A percentile compares a stretch with the other conserved stretches of the same genome.
Conservation (phyloP, 2,888 invertebrate species). For the Apamea sordens region DNA sequence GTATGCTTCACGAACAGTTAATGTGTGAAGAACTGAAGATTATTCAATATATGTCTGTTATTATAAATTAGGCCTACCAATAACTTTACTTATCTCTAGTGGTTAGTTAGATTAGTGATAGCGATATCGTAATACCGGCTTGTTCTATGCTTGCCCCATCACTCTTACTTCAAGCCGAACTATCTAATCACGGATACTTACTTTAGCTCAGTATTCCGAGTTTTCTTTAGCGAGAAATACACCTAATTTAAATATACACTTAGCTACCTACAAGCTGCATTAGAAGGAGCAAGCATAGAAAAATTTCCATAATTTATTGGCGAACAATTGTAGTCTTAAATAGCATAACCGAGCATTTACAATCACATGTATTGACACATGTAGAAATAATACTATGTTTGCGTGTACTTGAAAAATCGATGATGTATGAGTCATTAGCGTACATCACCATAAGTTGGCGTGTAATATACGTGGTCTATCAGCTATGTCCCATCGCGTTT, state of each 20-base stretch:
- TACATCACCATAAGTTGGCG: slow-evolving; percentile 1
- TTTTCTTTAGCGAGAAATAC: slow-evolving; percentile 9
- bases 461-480: slow-evolving; percentile 16
- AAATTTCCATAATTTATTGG: slow-evolving; percentile 34
- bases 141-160: background rate
- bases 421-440: slow-evolving; percentile 31
- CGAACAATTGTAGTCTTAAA: slow-evolving; percentile 48
- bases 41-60: background rate
- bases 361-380: slow-evolving; percentile 41
- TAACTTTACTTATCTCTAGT: slow-evolving; percentile 21
- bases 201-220: background rate
- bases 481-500: slow-evolving; percentile 25
- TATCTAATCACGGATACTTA: background rate
- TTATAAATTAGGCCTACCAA: slow-evolving; percentile 9
- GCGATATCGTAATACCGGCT: slow-evolving; percentile 6
- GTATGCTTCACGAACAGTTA: background rate
- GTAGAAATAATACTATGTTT: slow-evolving; percentile 23
- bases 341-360: slow-evolving; percentile 44
- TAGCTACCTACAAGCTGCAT: background rate
- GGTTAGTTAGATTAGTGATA: slow-evolving; percentile 31
- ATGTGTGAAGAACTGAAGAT: background rate
- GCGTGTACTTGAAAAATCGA: slow-evolving; percentile 29
- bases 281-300: slow-evolving; percentile 14
- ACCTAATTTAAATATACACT: slow-evolving; percentile 14
- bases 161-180: slow-evolving; percentile 2